A percentile compares a stretch with the other conserved stretches of the same genome.
phyloP scores from a whole-genome alignment of 2,888 invertebrate species.

The Eutolmus rufibarbis region DNA sequence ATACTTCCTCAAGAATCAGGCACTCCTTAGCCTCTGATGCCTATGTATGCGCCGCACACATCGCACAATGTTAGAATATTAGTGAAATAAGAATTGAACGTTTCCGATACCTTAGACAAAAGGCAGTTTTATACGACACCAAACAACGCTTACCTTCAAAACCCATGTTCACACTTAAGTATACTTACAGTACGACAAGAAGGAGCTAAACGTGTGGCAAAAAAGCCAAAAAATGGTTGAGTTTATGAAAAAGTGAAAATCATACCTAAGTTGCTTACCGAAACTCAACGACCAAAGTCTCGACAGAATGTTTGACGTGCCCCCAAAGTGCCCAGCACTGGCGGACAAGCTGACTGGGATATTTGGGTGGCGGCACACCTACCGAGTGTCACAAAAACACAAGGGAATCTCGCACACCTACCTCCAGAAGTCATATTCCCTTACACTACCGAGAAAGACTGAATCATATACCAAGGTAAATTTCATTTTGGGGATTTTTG shows the following conservation, averaged over 20 bases:
- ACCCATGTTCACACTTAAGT: background rate
- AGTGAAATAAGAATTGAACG: background rate
- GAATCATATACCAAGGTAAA: conserved; percentile 55
- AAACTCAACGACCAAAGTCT: conserved; percentile 9
- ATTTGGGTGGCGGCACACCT: conserved; percentile 82
- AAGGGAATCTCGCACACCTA: conserved; percentile 65
- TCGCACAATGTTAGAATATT: background rate
- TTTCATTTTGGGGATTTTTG: background rate
- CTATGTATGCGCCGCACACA: too few species aligned
- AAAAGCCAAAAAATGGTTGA: background rate
- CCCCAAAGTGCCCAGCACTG: conserved; percentile 77
- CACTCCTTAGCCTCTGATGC: too few species aligned
- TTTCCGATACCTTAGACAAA: background rate
- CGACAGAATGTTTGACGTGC: conserved; percentile 67
- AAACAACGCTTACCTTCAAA: background rate
- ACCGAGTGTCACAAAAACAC: conserved; percentile 80
- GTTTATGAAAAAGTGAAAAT: background rate
- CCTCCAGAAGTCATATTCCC: conserved; percentile 62
- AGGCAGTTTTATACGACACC: background rate
- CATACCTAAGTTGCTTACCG: background rate
- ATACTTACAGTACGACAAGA: background rate
- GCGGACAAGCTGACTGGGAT: conserved; percentile 79
- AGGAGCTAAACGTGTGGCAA: background rate
- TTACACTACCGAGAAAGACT: conserved; percentile 60
- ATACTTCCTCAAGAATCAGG: too few species aligned